Conservation (phyloP, 2,888 invertebrate species). For the Coelopa pilipes region DNA sequence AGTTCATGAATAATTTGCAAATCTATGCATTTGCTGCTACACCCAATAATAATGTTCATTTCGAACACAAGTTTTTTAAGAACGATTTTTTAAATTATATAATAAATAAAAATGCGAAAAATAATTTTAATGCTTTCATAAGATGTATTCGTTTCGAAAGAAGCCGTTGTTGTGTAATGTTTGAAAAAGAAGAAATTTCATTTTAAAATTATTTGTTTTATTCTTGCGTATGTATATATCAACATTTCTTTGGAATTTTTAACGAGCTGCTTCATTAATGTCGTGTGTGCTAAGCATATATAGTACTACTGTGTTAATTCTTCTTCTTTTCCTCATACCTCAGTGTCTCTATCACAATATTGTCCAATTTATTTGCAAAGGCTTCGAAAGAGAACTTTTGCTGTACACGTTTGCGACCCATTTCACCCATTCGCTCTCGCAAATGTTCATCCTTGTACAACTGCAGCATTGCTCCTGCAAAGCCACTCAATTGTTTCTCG, state of each 20-base stretch:
- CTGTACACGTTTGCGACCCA: conserved; percentile 80
- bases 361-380: conserved; percentile 77
- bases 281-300: neutral
- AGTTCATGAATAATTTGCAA: neutral
- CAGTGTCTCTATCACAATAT: conserved; percentile 51
- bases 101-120: conserved; percentile 17
- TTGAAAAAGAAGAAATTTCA: neutral
- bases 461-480: conserved; percentile 81
- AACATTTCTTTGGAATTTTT: neutral
- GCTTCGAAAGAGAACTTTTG: conserved; percentile 85
- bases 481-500: conserved; percentile 74
- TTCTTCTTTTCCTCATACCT: conserved; percentile 18
- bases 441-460: conserved; percentile 74
- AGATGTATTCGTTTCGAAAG: too few relatives aligned
- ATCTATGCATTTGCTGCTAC: neutral
- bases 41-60: neutral
- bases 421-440: conserved; percentile 76
- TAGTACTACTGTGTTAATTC: neutral
- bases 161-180: neutral
- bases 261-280: neutral
- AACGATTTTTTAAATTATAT: conserved; percentile 8
- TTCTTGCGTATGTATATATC: neutral
- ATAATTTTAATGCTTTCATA: too few relatives aligned
- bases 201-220: too few relatives aligned
- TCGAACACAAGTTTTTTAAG: conserved; percentile 5